Conservation (phyloP, 2,797 vertebrate species). For the Anguilla megastoma region DNA sequence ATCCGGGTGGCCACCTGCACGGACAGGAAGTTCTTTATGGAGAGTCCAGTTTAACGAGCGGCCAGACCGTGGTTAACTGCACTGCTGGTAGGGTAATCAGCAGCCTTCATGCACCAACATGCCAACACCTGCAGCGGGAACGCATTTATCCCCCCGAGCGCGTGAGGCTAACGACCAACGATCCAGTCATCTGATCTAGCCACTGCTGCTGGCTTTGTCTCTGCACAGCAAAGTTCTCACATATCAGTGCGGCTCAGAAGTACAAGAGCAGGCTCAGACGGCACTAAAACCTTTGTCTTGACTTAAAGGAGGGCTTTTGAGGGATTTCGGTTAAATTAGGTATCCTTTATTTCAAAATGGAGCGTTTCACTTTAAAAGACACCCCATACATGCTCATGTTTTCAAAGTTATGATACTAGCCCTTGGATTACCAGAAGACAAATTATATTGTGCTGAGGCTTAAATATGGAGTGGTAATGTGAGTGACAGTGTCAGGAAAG, state of each 20-base stretch:
- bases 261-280: neutral
- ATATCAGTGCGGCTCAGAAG: neutral
- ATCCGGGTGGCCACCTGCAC: neutral
- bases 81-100: constrained; percentile 4
- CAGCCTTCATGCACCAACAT: constrained; percentile 28
- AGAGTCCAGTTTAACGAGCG: neutral
- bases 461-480: neutral
- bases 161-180: constrained; percentile 4
- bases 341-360: neutral
- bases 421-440: neutral
- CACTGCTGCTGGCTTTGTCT: neutral
- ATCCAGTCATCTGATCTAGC: constrained; percentile 17
- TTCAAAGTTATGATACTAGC: neutral
- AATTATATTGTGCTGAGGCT: neutral
- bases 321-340: neutral
- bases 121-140: constrained; percentile 46
- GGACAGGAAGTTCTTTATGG: neutral
- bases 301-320: neutral
- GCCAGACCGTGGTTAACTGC: constrained; percentile 27
- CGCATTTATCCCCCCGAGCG: constrained; percentile 25
- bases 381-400: neutral
- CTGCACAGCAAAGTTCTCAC: neutral
- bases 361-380: neutral
- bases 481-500: neutral
- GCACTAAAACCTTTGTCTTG: neutral